Base-by-base conservation (phyloP, 2,888 invertebrate genomes). In the Agonopterix arenella region DNA sequence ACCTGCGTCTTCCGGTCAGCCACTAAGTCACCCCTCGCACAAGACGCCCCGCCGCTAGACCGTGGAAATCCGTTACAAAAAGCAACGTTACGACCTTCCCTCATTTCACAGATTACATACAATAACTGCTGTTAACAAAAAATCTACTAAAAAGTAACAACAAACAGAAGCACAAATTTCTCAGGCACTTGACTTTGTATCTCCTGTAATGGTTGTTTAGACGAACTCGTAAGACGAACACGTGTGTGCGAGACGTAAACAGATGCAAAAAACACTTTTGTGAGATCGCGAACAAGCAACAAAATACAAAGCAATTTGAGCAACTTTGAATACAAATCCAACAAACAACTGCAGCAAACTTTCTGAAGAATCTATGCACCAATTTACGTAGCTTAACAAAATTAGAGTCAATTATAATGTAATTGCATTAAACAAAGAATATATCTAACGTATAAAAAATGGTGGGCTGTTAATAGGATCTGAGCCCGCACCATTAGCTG, bases 31-130 rank as follows among this genome's bases (percentile, higher is more conserved):
- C 70, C 68, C 58, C 57, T 58, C 68, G 77, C 75, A 70, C 73
- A 83, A 76, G 82, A 66, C 79, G 71, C 59, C 81, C 65, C 80
- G 71, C 60, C 69, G 58, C 54, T 71, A 70, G 67, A 81, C 75
- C 88, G 77, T 80, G 66, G 69, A 83, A 88, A 74, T 82, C 80
- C 88, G 88, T 88, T 89, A 86, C 68, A 53, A 73, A 57, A 11
- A 44, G 9, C 45, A 43, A 8, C 43, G 43, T 43, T 11, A 10
- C 10, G 10, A 37, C 9, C 40, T n/a, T 40, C 36, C 36, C 47
- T 11, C 28, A 11, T 47, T 42, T 42, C 47, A 47, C 36, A 40
- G 37, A 40, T 40, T n/a, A 40, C 5, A 40, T n/a, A n/a, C n/a
- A n/a, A n/a, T 9, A n/a, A n/a, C 11, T 16, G 18, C 13, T 18